phyloP scores from a whole-genome alignment of 1,140 invertebrate species.

The Trichonephila clavata region DNA sequence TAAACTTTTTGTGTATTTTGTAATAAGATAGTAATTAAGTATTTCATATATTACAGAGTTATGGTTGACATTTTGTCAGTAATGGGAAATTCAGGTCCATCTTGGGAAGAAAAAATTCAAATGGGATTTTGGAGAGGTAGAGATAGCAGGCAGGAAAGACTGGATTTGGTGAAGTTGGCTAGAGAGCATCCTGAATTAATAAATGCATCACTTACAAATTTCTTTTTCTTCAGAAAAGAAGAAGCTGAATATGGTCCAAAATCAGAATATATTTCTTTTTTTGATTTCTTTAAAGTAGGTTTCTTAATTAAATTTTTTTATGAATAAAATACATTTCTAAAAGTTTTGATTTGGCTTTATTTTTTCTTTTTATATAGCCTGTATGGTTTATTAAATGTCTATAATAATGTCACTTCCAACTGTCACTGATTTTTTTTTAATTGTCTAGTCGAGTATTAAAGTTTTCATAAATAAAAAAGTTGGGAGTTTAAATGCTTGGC shows the following conservation, averaged over 20 bases:
- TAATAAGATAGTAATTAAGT: neutral
- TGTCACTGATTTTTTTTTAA: no score
- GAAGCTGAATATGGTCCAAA: constrained; percentile 92
- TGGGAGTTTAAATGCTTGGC: no score
- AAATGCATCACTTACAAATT: constrained; percentile 96
- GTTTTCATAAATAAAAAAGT: no score
- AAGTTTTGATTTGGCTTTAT: neutral
- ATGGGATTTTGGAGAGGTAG: constrained; percentile 95
- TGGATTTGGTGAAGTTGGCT: constrained; percentile 91
- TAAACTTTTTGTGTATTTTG: neutral
- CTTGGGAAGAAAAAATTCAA: constrained; percentile 89
- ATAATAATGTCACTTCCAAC: no score
- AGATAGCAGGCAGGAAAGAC: constrained; percentile 91
- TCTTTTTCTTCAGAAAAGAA: constrained; percentile 96
- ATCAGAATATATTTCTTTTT: constrained; percentile 92
- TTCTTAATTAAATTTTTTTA: neutral
- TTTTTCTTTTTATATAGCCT: neutral
- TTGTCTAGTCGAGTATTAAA: no score
- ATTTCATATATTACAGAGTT: constrained; percentile 72
- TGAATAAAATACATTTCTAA: neutral
- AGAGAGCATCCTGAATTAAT: constrained; percentile 89
- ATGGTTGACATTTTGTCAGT: constrained; percentile 77
- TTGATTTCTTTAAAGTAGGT: constrained; percentile 96
- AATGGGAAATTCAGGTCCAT: constrained; percentile 76
- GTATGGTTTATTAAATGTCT: no score